Base-by-base conservation (phyloP, 2,113 vertebrate species). In the Rhizomys pruinosus region DNA sequence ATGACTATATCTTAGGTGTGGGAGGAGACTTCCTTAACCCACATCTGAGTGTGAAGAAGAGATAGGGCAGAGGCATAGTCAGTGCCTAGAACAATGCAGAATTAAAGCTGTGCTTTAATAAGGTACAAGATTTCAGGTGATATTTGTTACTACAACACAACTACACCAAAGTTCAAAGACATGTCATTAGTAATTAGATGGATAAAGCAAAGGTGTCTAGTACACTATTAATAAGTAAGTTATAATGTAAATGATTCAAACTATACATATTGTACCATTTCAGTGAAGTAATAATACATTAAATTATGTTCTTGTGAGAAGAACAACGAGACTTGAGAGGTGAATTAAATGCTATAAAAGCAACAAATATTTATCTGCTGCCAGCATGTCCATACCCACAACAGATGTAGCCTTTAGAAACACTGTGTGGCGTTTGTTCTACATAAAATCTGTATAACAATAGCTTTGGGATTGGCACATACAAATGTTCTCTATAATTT, bases 191-290 rank as follows among this genome's bases (percentile, higher is more conserved):
- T 32, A 8, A 1, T 17, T n/a, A n/a, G n/a, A n/a, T n/a, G n/a
- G n/a, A n/a, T n/a, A n/a, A n/a, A n/a, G n/a, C n/a, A n/a, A n/a
- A n/a, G n/a, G 0, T 44, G 7, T 76, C 27, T 80, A 61, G 66
- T 61, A 39, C 27, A 73, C 32, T 84, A 69, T 37, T 57, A 88
- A 5, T 78, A 86, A 89, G 9, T 73, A 89, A 91, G 84, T 77
- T 7, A 93, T 82, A 78, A 29, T 4, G 61, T 61, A 68, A 81
- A 81, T 44, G 11, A 34, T 2, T 64, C 71, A 69, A 91, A 34
- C 0, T 76, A 39, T 2, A 17, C 69, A 39, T n/a, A 91, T 89
- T 71, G 29, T 32, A 78, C 0, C 64, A 63, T 86, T 74, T 88
- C 52, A 85, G 4, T 82, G 64, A 87, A 64, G 5, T 11, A 55